Evolutionary conservation across 1,140 invertebrate genomes (phyloP), one percentile per base, ranked within the genome.

Genomic region (Papilio helenus): DNA sequence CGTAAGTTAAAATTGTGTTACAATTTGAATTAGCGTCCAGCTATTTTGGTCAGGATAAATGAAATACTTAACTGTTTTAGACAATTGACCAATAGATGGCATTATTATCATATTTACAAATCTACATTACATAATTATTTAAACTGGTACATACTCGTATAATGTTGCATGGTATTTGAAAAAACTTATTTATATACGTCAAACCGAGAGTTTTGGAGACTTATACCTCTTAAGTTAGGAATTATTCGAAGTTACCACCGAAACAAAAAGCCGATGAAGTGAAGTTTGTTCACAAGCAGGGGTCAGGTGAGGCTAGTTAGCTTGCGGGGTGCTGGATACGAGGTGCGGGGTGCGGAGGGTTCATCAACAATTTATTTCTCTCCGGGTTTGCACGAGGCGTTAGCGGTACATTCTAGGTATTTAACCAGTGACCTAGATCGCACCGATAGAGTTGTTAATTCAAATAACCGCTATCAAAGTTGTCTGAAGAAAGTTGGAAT

Each of bases 301-400:
- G 12, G 72, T 74, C 44, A 74, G 72, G 39, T n/a, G 42, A n/a
- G 14, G 20, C 23, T 51, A 74, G 72, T 51, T 51, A 74, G 44
- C 46, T 26, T 16, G 42, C 26, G 10, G 20, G 16, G 20, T 23
- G 61, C 26, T 26, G 61, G 10, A 10, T 61, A 10, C 7, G 58
- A n/a, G n/a, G n/a, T 23, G 61, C 26, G 61, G 61, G 10, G 20
- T 61, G 23, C 7, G 58, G 58, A 26, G 23, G 14, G 51, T 72
- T 26, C 72, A 74, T 74, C 72, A 74, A 74, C 72, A 74, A 74
- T 74, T 74, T 74, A 74, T 74, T 74, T 51, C 72, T 74, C 23
- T 23, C 72, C 14, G 72, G 44, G 23, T 74, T 74, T 51, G 46
- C 26, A 68, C 23, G 72, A 73, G 72, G 46, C 72, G 44, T 74